These are phyloP conservation scores for Cinclus mexicanus DNA, from an alignment of 2,113 vertebrate species.

Conservation along the genomic window DNA sequence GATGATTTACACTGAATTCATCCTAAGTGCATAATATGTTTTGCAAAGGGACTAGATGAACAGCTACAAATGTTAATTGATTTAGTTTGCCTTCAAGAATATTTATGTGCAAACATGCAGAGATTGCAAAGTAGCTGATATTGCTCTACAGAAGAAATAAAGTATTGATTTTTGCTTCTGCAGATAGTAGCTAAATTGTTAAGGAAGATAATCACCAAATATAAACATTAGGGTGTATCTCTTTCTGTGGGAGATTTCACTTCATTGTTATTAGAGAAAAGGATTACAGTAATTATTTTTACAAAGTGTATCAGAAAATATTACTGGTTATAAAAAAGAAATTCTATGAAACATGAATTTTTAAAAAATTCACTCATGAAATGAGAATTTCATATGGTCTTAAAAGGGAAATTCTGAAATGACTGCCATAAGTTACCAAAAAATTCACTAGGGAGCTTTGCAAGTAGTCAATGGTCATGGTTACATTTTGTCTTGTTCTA, in stretches of 20 bases:
- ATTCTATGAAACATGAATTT: neutral
- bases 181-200: neutral
- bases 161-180: neutral
- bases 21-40: slow-evolving; percentile 45
- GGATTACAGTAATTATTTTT: neutral
- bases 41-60: neutral
- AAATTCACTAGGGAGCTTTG: neutral
- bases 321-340: neutral
- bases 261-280: neutral
- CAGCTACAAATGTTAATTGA: neutral
- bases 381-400: neutral
- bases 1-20: slow-evolving; percentile 52
- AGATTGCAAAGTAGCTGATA: neutral
- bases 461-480: neutral
- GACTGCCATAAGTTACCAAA: neutral
- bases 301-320: neutral
- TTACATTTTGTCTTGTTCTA: neutral
- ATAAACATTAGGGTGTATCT: neutral
- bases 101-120: neutral
- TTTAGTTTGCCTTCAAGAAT: neutral
- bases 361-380: neutral
- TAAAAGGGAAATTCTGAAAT: neutral
- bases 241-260: neutral
- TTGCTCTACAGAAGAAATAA: neutral
- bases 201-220: neutral